Evolutionary conservation across 2,797 vertebrate genomes (phyloP).

Genomic region (Pipistrellus pipistrellus): DNA sequence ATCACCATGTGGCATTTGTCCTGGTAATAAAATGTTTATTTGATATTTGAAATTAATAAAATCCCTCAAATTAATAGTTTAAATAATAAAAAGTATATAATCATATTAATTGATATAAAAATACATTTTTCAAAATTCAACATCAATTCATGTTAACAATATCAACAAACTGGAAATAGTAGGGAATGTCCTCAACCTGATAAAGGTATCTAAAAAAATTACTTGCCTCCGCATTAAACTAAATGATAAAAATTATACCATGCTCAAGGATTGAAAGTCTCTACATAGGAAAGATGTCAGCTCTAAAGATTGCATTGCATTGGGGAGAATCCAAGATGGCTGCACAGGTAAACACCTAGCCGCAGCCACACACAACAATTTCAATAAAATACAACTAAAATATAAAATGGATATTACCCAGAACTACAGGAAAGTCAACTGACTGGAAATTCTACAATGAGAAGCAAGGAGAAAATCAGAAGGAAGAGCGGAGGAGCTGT

Average conservation of each 20-base stretch:
- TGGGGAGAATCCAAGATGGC: too few relatives aligned
- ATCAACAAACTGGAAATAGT: not conserved
- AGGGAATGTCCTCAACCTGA: conserved; percentile 1
- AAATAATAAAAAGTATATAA: conserved; percentile 11
- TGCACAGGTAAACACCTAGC: too few relatives aligned
- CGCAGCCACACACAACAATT: too few relatives aligned
- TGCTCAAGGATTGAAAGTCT: not conserved
- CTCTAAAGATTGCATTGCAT: not conserved
- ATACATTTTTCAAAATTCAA: not conserved
- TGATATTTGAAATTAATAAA: not conserved
- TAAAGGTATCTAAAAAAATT: conserved; percentile 18
- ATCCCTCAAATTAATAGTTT: not conserved
- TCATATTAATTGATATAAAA: not conserved
- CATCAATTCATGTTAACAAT: not conserved
- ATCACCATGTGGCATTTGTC: not conserved
- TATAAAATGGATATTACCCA: too few relatives aligned
- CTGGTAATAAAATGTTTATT: not conserved
- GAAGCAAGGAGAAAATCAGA: too few relatives aligned
- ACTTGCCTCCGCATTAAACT: not conserved
- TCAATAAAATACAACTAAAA: too few relatives aligned
- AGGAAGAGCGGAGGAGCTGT: too few relatives aligned
- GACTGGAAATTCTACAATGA: too few relatives aligned
- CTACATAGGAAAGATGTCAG: not conserved
- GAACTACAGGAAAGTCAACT: too few relatives aligned
- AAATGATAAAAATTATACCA: not conserved